These are phyloP conservation scores for Clostera curtula DNA, from an alignment of 2,888 invertebrate genomes.

Conservation along the genomic window DNA sequence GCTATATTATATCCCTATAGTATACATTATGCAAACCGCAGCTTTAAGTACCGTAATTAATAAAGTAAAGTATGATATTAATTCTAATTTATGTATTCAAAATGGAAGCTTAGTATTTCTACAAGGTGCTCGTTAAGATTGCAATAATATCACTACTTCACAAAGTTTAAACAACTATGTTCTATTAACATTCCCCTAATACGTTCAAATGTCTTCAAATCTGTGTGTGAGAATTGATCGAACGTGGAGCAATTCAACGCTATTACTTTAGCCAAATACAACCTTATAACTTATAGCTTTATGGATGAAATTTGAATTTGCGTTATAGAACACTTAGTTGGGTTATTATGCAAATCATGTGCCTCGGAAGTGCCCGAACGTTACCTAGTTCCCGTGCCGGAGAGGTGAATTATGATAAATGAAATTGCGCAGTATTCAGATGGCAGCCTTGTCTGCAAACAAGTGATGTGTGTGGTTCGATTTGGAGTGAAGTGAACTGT, in stretches of 20 bases:
- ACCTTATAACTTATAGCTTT: constrained; percentile 27
- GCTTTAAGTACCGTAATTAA: too few relatives aligned
- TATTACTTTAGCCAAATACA: constrained; percentile 30
- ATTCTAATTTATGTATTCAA: too few relatives aligned
- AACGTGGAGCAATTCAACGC: constrained; percentile 36
- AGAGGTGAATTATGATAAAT: constrained; percentile 63
- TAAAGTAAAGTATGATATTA: too few relatives aligned
- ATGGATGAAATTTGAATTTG: constrained; percentile 35
- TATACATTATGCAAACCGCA: too few relatives aligned
- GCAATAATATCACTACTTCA: constrained; percentile 8
- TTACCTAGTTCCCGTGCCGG: constrained; percentile 58
- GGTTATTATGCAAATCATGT: constrained; percentile 68
- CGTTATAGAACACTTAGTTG: constrained; percentile 44
- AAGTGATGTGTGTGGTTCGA: constrained; percentile 14
- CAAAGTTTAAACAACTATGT: constrained; percentile 14
- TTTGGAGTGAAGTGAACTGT: constrained; percentile 8
- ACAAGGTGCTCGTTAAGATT: constrained; percentile 7
- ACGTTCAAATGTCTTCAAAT: constrained; percentile 52
- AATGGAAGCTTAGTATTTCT: too few relatives aligned
- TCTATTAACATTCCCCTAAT: constrained; percentile 37
- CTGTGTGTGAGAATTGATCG: constrained; percentile 56
- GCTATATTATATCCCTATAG: too few relatives aligned
- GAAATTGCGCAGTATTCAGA: constrained; percentile 38
- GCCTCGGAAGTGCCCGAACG: constrained; percentile 54
- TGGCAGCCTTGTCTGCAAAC: constrained; percentile 13